These are phyloP conservation scores for Cryptotermes secundus DNA, from an alignment of 1,140 invertebrate genomes.

Conservation along the genomic window DNA sequence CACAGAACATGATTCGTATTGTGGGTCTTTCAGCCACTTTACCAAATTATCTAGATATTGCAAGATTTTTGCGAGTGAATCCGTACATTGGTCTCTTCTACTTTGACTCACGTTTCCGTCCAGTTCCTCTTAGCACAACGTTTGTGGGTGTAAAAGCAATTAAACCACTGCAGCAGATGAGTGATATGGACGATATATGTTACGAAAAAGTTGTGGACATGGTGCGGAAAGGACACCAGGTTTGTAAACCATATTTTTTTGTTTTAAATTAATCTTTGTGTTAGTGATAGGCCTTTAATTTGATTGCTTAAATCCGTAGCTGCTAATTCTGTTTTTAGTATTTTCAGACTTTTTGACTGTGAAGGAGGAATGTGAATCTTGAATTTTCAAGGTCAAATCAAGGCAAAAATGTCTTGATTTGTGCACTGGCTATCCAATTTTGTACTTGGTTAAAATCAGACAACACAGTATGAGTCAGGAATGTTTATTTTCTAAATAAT, in stretches of 20 bases:
- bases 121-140: conserved; percentile 90
- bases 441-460: too few relatives aligned
- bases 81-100: conserved; percentile 91
- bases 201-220: conserved; percentile 90
- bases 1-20: conserved; percentile 96
- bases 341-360: too few relatives aligned
- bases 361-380: too few relatives aligned
- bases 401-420: too few relatives aligned
- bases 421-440: too few relatives aligned
- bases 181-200: conserved; percentile 90
- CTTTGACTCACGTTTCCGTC: conserved; percentile 95
- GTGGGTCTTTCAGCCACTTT: conserved; percentile 97
- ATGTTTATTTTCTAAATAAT: too few relatives aligned
- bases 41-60: conserved; percentile 97
- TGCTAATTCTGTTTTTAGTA: too few relatives aligned
- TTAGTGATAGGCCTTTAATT: too few relatives aligned
- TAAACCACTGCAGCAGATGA: conserved; percentile 73
- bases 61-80: conserved; percentile 91
- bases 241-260: conserved; percentile 41
- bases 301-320: too few relatives aligned
- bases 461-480: too few relatives aligned
- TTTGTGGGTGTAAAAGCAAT: conserved; percentile 89
- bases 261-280: too few relatives aligned
- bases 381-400: too few relatives aligned
- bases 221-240: conserved; percentile 87